These are phyloP conservation scores for Latrodectus elegans DNA, from an alignment of 2,888 invertebrate species.

Conservation along the genomic window DNA sequence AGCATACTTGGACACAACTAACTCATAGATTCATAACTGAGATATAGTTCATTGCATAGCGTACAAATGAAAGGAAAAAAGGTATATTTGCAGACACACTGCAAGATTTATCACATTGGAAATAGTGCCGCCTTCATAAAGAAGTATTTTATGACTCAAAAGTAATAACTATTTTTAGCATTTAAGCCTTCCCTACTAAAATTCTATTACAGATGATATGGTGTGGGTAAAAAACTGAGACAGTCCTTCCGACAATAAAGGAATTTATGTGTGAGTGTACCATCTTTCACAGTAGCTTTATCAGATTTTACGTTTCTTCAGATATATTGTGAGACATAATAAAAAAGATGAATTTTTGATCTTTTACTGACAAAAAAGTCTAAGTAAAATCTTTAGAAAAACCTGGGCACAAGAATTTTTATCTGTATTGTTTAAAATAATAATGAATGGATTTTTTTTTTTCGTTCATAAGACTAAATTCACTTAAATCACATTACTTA, in stretches of 20 bases:
- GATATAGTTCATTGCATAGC: neutral
- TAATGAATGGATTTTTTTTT: too few species aligned
- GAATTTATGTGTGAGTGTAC: neutral
- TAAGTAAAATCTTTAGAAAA: too few species aligned
- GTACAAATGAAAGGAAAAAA: neutral
- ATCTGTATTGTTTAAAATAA: too few species aligned
- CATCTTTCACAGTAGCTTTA: constrained; percentile 2
- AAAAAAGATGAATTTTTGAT: neutral
- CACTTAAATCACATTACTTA: too few species aligned
- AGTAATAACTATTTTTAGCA: constrained; percentile 15
- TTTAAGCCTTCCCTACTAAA: neutral
- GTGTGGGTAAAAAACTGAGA: neutral
- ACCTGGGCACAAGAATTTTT: too few species aligned
- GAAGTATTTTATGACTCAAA: constrained; percentile 11
- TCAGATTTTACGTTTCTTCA: neutral
- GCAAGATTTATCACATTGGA: constrained; percentile 25
- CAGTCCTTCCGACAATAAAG: neutral
- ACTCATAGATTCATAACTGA: neutral
- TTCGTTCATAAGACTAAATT: too few species aligned
- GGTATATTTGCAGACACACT: neutral
- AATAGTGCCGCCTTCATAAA: neutral
- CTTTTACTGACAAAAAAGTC: neutral
- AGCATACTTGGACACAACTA: neutral
- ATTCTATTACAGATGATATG: neutral
- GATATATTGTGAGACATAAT: neutral